Evolutionary conservation across 2,113 vertebrate genomes (phyloP), one percentile per base, ranked within the genome.

Genomic region (Dipodomys merriami): DNA sequence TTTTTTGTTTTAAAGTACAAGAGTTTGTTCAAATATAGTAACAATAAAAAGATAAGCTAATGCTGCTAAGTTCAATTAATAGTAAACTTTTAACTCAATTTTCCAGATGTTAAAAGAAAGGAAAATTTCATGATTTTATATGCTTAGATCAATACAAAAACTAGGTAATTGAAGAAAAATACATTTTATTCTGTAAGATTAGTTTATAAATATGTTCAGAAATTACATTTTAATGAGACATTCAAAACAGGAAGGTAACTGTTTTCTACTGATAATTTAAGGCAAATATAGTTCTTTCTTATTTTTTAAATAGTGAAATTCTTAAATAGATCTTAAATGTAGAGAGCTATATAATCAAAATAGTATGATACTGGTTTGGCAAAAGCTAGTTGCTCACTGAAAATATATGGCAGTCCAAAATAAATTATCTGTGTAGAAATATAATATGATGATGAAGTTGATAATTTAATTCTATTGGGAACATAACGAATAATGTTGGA

Each of bases 251-350:
- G 23, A 64, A 64, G 62, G 62, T 64, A 25, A 23, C 62, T 64
- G 19, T 64, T 64, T 64, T 64, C 12, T 18, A 57, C 22, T 71
- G 11, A 10, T n/a, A 11, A 35, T 84, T 88, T 49, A 46, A 77
- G 69, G 1, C 23, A 65, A 93, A 62, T 9, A 22, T 33, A 72
- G 65, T 79, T 72, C 20, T 72, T 5, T 35, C 39, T 39, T 39
- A 39, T 39, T 39, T 39, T 39, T 39, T 39, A 39, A 39, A 83
- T 6, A 2, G 6, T 74, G 22, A 79, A 67, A 72, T 81, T 77
- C n/a, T 71, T 91, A 68, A 76, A 81, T 7, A 86, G 53, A 86
- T 62, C 90, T 93, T 71, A 44, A 94, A 91, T 86, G 65, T 65
- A 62, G 46, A 77, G n/a, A 78, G 25, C 23, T 91, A 57, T 18